phyloP scores from a whole-genome alignment of 53 echinoderm and acorn worm genomes.

The Echinometra lucunter region DNA sequence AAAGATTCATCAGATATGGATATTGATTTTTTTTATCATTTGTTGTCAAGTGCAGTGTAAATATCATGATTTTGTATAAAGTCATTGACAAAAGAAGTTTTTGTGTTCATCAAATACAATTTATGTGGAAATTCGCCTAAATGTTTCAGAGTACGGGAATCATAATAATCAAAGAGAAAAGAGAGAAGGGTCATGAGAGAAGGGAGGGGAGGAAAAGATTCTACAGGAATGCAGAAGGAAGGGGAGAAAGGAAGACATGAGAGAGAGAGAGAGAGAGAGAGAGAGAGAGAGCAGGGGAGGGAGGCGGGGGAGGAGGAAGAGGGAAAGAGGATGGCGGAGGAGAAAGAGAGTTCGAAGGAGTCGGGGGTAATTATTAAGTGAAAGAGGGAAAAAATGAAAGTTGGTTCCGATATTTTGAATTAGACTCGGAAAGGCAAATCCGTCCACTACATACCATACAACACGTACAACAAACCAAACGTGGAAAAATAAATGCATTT shows the following conservation, averaged over 20 bases:
- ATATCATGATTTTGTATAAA: slow-evolving; percentile 30
- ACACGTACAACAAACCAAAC: background rate
- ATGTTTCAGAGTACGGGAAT: background rate
- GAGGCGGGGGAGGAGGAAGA: background rate
- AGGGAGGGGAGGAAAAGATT: background rate
- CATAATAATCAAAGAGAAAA: background rate
- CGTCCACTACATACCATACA: too few species aligned
- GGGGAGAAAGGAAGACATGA: background rate
- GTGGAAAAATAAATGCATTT: background rate
- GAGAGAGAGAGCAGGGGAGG: background rate
- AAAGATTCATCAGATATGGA: background rate
- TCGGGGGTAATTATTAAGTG: background rate
- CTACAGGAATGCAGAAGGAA: background rate
- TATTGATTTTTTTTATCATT: background rate
- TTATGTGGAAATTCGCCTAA: background rate
- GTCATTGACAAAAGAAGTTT: background rate
- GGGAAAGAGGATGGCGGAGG: too few species aligned
- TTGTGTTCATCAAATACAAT: background rate
- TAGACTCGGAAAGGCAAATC: background rate
- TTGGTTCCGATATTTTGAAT: background rate
- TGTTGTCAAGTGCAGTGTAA: slow-evolving; percentile 25
- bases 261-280: slow-evolving; percentile 12
- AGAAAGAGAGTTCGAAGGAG: too few species aligned
- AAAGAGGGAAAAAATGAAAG: too few species aligned
- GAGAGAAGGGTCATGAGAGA: background rate